Evolutionary conservation across 1,140 invertebrate species (phyloP), one percentile per base, ranked within the genome.

Genomic region (Bradysia coprophila): DNA sequence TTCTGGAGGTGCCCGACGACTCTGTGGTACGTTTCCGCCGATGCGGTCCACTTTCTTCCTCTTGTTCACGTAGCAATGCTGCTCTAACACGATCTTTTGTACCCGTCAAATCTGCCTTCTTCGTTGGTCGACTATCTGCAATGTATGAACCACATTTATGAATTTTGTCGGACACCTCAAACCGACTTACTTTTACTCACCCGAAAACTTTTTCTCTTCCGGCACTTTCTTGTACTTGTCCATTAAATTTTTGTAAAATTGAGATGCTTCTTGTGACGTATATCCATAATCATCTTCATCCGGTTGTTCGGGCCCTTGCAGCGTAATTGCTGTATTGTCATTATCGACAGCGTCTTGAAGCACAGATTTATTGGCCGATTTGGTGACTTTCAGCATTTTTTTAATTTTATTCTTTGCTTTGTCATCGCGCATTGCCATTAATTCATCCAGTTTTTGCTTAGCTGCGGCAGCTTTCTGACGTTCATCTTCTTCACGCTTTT

Each of bases 241-340:
- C 66, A 89, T 82, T 59, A 90, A 74, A 56, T 85, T 81, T 45
- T 78, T 72, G 59, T 88, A 88, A 46, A 82, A 71, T 21, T 76
- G 76, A 41, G 79, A 73, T 1, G 84, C 81, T 56, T 79, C 78
- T 49, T 79, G 78, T 0, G 85, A 89, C 13, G 80, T 81, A 55
- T 88, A 91, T 4, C 86, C 80, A 57, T 90, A 91, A 55, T 91
- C 86, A 67, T 91, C 87, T 57, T 87, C 82, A 53, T 89, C 85
- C 1, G 81, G 81, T 51, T 86, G 82, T n/a, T 71, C 70, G 4
- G 73, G 73, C 16, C 75, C 76, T 50, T 72, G 70, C 22, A 76
- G 62, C 1, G 80, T 84, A 22, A 84, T 69, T 33, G 77, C 76
- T 40, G 82, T 85, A 48, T 82, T 76, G 22, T 77, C 69, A 55